phyloP scores from a whole-genome alignment of 2,113 vertebrate species.

The Melanerpes formicivorus region DNA sequence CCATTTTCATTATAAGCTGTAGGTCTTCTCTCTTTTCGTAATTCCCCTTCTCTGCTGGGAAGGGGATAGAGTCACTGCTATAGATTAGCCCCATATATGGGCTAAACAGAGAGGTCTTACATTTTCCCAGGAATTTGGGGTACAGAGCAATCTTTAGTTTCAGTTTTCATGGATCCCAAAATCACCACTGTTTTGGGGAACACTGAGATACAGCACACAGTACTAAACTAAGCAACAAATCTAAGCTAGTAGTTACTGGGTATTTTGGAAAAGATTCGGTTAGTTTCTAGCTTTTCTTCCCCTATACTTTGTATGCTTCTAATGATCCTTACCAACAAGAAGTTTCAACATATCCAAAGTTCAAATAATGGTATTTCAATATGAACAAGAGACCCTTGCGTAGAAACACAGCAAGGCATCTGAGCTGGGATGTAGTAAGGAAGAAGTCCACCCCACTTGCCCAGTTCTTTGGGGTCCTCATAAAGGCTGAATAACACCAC shows the following conservation, averaged over 20 bases:
- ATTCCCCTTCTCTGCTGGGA: no score
- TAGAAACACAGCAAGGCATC: accelerated
- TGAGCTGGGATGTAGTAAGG: not conserved
- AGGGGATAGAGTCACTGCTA: no score
- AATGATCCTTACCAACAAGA: not conserved
- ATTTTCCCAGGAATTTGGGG: not conserved
- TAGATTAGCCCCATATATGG: no score
- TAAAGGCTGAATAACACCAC: not conserved
- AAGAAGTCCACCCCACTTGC: not conserved
- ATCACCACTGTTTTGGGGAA: not conserved
- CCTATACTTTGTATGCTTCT: not conserved
- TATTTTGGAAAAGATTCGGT: not conserved
- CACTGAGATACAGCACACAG: not conserved
- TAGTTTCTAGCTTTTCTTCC: not conserved
- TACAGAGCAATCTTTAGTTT: not conserved
- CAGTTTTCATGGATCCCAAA: not conserved
- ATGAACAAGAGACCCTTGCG: not conserved
- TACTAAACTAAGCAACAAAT: not conserved
- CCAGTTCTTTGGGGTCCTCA: not conserved
- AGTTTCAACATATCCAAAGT: not conserved
- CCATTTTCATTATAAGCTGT: no score
- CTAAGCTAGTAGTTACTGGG: not conserved
- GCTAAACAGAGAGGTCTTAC: not conserved
- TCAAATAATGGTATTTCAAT: not conserved
- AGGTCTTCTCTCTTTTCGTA: no score